Evolutionary conservation across 1,140 invertebrate genomes (phyloP), one percentile per base, ranked within the genome.

Genomic region (Drosophila malerkotliana): DNA sequence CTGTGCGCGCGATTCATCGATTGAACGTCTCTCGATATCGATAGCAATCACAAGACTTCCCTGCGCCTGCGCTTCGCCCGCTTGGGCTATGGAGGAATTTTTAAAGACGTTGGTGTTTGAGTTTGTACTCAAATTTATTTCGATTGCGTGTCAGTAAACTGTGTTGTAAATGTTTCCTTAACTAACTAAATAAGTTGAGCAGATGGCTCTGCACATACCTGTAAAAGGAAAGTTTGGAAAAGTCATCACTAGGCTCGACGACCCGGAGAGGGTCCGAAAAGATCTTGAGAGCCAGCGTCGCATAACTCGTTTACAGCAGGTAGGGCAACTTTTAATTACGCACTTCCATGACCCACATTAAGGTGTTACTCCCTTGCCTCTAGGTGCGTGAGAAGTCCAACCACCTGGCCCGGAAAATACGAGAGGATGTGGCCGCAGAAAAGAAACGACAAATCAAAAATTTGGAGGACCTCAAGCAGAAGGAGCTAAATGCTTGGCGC

Each of bases 301-400:
- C 69, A 91, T 91, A 67, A 76, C 79, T 30, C 79, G 90, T 59
- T 67, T 91, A n/a, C 55, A 79, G 52, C 82, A 91, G 77, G 90
- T 91, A 87, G 75, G 64, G 37, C 61, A 26, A 1, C 15, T 48
- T 24, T 4, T 14, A 44, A 47, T 44, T 58, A 34, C 67, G 64
- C 67, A 69, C 49, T 24, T 21, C 12, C 26, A 6, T 49, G 44
- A 64, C 63, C 63, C 8, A 53, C 24, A 64, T 34, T 12, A 26
- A 53, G 14, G 15, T 37, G 12, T 53, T 5, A 15, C 41, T 18
- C 14, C 41, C 30, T 1, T 9, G 3, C 1, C 0, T 7, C 14
- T 48, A 92, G 91, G 91, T 92, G 32, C 90, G 91, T 2, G 74
- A 90, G 49, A 72, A 90, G 54, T 91, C 91, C 3, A 91, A 77